Conservation (phyloP, 2,797 vertebrate species). For the Manis javanica region DNA sequence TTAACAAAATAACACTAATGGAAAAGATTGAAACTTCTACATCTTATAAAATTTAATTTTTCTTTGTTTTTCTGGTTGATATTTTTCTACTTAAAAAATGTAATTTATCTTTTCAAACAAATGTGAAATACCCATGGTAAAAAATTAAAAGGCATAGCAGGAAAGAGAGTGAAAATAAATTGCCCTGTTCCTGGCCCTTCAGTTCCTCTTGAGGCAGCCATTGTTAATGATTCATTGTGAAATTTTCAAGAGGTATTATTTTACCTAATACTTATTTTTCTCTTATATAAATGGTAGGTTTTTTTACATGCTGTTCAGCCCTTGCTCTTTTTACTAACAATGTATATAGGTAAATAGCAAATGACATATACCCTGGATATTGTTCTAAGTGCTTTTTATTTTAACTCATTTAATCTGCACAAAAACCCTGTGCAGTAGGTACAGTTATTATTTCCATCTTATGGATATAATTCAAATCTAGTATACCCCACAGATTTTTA, state of each 20-base stretch:
- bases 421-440: not conserved
- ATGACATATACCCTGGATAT: not conserved
- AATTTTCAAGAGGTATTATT: slow-evolving; percentile 16
- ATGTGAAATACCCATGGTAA: not conserved
- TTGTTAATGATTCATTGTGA: not conserved
- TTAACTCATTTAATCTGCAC: slow-evolving; percentile 13
- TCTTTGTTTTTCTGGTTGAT: slow-evolving; percentile 15
- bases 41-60: not conserved
- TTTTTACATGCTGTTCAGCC: not conserved
- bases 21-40: slow-evolving; percentile 4
- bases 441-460: not conserved
- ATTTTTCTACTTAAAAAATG: slow-evolving; percentile 13
- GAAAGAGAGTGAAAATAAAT: slow-evolving; percentile 5
- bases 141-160: not conserved
- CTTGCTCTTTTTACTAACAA: slow-evolving; percentile 47
- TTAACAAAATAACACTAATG: not conserved
- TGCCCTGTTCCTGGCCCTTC: not conserved
- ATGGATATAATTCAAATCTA: not conserved
- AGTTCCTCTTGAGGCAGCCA: slow-evolving; percentile 13
- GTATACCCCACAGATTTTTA: not conserved
- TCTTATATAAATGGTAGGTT: not conserved
- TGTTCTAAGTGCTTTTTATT: slow-evolving; percentile 29
- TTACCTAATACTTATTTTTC: not conserved
- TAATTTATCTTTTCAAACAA: not conserved
- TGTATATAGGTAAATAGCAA: not conserved